These are phyloP conservation scores for Andrena chrysosceles DNA, from an alignment of 2,888 invertebrate genomes.

Conservation along the genomic window DNA sequence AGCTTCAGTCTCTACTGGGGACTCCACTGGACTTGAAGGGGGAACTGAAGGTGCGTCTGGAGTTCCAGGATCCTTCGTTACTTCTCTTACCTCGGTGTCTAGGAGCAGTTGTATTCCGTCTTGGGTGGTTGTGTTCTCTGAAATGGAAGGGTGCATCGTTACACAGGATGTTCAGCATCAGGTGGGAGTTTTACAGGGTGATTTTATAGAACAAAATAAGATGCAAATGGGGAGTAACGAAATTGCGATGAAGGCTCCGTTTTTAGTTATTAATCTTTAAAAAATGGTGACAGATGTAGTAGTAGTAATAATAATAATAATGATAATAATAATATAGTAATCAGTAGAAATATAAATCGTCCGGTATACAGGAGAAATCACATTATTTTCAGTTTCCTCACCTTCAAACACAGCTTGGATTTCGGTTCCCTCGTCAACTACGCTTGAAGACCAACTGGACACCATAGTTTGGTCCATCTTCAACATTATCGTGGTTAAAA, in stretches of 20 bases:
- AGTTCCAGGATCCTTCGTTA: not conserved
- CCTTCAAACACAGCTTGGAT: not conserved
- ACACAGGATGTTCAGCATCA: no score
- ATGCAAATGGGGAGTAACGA: no score
- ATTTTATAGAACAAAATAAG: no score
- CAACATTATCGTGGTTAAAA: not conserved
- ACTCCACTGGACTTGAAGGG: not conserved
- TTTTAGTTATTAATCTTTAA: no score
- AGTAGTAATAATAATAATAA: no score
- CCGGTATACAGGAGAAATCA: not conserved
- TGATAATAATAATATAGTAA: no score
- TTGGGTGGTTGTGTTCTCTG: not conserved
- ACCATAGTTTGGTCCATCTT: no score
- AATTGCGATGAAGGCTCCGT: no score
- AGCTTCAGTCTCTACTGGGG: not conserved
- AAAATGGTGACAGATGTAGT: no score
- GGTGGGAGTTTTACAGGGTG: no score
- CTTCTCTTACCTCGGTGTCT: not conserved
- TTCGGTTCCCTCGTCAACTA: not conserved
- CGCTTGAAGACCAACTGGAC: not conserved
- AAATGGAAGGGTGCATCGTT: not conserved
- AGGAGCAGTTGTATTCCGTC: not conserved
- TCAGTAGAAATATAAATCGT: not conserved
- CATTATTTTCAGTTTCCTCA: not conserved
- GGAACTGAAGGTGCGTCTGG: not conserved